Base-by-base conservation (phyloP, 2,113 vertebrate species). In the Ranitomeya imitator region DNA sequence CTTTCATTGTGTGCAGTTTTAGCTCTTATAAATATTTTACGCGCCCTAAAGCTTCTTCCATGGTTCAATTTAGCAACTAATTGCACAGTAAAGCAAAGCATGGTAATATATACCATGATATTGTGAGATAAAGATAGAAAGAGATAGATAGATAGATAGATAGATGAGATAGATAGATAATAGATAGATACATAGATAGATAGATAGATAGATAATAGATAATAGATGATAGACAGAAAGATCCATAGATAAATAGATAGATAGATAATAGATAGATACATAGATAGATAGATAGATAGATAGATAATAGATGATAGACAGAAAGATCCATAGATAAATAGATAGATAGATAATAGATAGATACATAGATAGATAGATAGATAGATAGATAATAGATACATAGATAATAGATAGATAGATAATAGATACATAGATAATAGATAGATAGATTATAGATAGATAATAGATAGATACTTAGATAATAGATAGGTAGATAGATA, bases 1-100 rank as follows among this genome's bases (percentile, higher is more conserved):
- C 79, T 88, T 76, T 88, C 79, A 83, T 73, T 88, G 86, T 76
- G 79, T 26, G 86, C 86, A 83, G 54, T 83, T 88, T 88, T 83
- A 88, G 87, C 37, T 67, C n/a, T 83, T 73, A 88, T 88, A 77
- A 88, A 88, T 88, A 88, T 88, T 88, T 88, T 74, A 88, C 87
- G 57, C 55, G 57, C 59, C 81, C 87, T 88, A 83, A 83, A 83
- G 87, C 87, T 65, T 83, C 71, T 78, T 65, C n/a, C 55, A 84
- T 54, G 71, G 71, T 88, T 59, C 82, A 60, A 88, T 83, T 88
- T 88, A 88, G 84, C 87, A 88, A 83, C 80, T 88, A 88, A 83
- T 88, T 88, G 87, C 45, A 67, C 37, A 55, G 21, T 60, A 76
- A 88, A 88, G 78, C 57, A 76, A 61, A 26, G 63, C 52, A 84